A percentile compares a stretch with the other conserved stretches of the same genome.
phyloP scores from a whole-genome alignment of 2,888 invertebrate genomes.

The Heliconius erato region DNA sequence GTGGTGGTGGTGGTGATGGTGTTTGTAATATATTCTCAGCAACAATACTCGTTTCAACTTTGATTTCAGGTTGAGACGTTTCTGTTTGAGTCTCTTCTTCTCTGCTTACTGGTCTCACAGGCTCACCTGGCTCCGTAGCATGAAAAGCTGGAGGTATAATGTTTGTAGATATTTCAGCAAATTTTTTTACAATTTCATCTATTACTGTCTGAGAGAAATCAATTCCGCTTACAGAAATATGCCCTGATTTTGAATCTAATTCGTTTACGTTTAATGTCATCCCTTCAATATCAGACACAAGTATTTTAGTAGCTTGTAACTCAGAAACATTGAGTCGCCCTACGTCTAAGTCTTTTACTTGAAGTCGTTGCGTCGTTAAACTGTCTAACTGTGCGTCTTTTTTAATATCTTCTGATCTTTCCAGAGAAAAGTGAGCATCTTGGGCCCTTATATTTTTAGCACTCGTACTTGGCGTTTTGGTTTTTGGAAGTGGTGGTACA shows the following conservation, averaged over 20 bases:
- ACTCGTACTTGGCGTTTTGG: slow-evolving; percentile 61
- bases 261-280: slow-evolving; percentile 90
- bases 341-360: slow-evolving; percentile 91
- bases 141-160: slow-evolving; percentile 53
- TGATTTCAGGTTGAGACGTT: slow-evolving; percentile 45
- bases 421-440: slow-evolving; percentile 64
- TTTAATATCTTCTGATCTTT: slow-evolving; percentile 68
- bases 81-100: slow-evolving; percentile 64
- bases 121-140: slow-evolving; percentile 56
- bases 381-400: slow-evolving; percentile 79
- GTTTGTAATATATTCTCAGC: slow-evolving; percentile 43
- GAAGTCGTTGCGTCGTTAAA: slow-evolving; percentile 87
- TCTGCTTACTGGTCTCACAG: slow-evolving; percentile 67
- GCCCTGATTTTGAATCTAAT: slow-evolving; percentile 89
- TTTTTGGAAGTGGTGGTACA: slow-evolving; percentile 78
- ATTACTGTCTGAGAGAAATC: slow-evolving; percentile 89
- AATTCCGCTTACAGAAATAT: slow-evolving; percentile 88
- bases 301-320: slow-evolving; percentile 91
- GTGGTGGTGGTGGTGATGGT: slow-evolving; percentile 50
- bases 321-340: slow-evolving; percentile 92
- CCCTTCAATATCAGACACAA: slow-evolving; percentile 93
- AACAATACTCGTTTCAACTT: slow-evolving; percentile 49
- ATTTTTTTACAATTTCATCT: slow-evolving; percentile 87
- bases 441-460: slow-evolving; percentile 58
- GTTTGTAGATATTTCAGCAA: slow-evolving; percentile 78